Evolutionary conservation across 2,797 vertebrate genomes (phyloP), one percentile per base, ranked within the genome.

Genomic region (Rhinella marina): DNA sequence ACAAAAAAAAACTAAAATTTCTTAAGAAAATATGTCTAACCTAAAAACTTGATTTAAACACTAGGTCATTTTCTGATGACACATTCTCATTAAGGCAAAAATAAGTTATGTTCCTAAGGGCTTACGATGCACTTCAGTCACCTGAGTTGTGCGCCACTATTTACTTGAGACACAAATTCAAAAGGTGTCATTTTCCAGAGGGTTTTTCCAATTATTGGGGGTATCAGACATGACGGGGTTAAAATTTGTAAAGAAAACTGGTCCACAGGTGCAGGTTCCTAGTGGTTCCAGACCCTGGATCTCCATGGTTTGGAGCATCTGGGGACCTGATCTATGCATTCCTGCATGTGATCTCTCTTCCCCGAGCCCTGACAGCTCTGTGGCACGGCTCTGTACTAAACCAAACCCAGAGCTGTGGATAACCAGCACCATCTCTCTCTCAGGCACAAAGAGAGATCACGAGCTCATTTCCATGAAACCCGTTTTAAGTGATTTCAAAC

Each of bases 401-500:
- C 84, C 84, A 89, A 86, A 89, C 48, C 84, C 88, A 89, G 84
- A 89, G 29, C 88, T 86, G 59, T 19, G 66, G 54, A 82, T 89
- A 89, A 89, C 84, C 84, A 86, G 79, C 88, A 82, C 79, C 88
- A 89, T 86, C 61, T 86, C 84, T 76, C 79, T 68, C 70, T n/a
- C 56, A 41, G 57, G 87, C 87, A 52, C 77, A 73, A 50, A 85
- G 59, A 32, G 23, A 62, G 78, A 81, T 61, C 75, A 85, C 66
- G 17, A 81, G 56, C 84, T 81, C 79, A 77, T 86, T 88, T 89
- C 70, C 57, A 86, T 82, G 70, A 62, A 89, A 82, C 84, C 82
- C 50, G 84, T 88, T 86, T 89, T 78, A 89, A 86, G 88, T 89
- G 57, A 89, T 78, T 89, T 89, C 79, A 89, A 89, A 85, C 81